Base-by-base conservation (phyloP, 2,888 invertebrate genomes). In the Yponomeuta plumbellus region DNA sequence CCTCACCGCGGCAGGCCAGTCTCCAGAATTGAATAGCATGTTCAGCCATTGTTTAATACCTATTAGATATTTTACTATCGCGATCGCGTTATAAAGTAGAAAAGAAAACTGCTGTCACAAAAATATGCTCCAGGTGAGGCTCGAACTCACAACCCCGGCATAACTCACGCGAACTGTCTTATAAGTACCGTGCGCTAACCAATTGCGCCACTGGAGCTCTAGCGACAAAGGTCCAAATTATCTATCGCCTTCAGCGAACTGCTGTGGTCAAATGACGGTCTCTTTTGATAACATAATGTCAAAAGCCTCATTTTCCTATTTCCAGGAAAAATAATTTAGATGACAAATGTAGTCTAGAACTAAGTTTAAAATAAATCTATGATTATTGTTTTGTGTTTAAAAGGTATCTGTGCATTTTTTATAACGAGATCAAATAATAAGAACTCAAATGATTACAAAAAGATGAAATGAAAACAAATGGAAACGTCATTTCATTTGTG, bases 161-260 rank as follows among this genome's bases (percentile, higher is more conserved):
- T 98, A 85, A 96, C 98, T 97, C 96, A 96, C 95, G 94, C 94
- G 94, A 93, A 97, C 97, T 97, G 97, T 94, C 95, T 94, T 97
- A 98, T 98, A 98, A 98, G 98, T 98, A 98, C 98, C 97, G 98
- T 97, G 98, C 98, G 97, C 98, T 98, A 98, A 97, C 98, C 98
- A 97, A 98, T 98, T 98, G 98, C 97, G 98, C 98, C 98, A 98
- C 98, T 97, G 97, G 97, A 96, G 97, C 97, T 94, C 94, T 95
- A 93, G 94, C 94, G 70, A 71, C 77, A 66, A n/a, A 0, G 1
- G 66, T 17, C 72, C 79, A 88, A 89, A 86, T 79, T 80, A 71
- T 67, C 56, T n/a, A 64, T 70, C 65, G 11, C 0, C 44, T 77
- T 72, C 71, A 75, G 77, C 67, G 57, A 66, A 69, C 71, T 69